Conservation (phyloP, 2,888 invertebrate species). For the Chloroclystis v-ata region DNA sequence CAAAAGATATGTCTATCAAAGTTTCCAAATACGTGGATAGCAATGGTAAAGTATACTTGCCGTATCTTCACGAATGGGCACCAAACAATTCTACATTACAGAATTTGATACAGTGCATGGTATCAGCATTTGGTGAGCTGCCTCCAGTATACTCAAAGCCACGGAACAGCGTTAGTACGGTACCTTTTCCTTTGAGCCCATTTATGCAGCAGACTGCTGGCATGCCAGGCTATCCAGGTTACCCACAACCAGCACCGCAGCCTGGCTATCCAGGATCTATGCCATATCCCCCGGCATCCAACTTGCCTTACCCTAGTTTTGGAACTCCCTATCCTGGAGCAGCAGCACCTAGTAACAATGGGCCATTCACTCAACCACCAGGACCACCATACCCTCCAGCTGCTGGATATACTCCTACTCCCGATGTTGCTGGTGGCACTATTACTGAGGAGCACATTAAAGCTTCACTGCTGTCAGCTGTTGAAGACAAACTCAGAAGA, state of each 20-base stretch:
- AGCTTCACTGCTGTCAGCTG: constrained; percentile 94
- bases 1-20: constrained; percentile 96
- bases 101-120: constrained; percentile 93
- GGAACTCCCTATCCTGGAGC: constrained; percentile 61
- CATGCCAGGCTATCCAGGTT: constrained; percentile 54
- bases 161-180: constrained; percentile 74
- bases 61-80: constrained; percentile 97
- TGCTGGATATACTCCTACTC: constrained; percentile 45
- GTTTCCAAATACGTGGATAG: constrained; percentile 95
- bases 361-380: constrained; percentile 38
- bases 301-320: constrained; percentile 74
- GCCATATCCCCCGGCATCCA: constrained; percentile 64
- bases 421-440: constrained; percentile 82
- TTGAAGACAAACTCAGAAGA: constrained; percentile 94
- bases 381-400: constrained; percentile 53
- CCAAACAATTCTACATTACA: constrained; percentile 89
- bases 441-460: constrained; percentile 97
- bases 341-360: constrained; percentile 46
- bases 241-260: constrained; percentile 48
- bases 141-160: constrained; percentile 94
- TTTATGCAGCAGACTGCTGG: constrained; percentile 62
- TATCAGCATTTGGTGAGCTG: constrained; percentile 93
- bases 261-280: constrained; percentile 58
- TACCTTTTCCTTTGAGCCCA: constrained; percentile 76
- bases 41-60: constrained; percentile 96